Evolutionary conservation across 37 sponge, comb jelly and placozoan species (phyloP).

Genomic region (Eunapius fragilis): DNA sequence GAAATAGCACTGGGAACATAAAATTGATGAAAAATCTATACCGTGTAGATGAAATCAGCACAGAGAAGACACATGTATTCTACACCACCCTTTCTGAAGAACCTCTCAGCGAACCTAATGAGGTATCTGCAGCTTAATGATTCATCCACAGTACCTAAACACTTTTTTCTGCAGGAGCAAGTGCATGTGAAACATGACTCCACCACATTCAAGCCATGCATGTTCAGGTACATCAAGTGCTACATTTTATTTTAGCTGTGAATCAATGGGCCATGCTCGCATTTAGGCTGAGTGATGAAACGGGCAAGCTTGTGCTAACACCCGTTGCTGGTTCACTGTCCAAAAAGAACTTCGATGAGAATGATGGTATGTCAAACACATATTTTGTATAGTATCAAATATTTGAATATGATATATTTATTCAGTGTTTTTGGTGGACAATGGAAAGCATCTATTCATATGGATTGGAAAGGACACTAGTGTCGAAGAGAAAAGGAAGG

Average conservation of each 20-base stretch:
- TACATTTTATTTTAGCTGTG: no score
- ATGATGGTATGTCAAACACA: no score
- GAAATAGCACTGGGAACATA: not conserved
- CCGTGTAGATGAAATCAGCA: not conserved
- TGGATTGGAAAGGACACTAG: constrained; percentile 45
- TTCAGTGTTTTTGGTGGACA: constrained; percentile 37
- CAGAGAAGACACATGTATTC: constrained; percentile 14
- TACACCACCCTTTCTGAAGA: constrained; percentile 15
- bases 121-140: not conserved
- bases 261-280: no score
- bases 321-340: constrained; percentile 20
- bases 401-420: no score
- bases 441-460: constrained; percentile 19
- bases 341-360: constrained; percentile 22
- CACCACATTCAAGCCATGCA: not conserved
- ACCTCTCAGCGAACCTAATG: constrained; percentile 9
- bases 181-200: not conserved
- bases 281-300: constrained; percentile 62
- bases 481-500: constrained; percentile 40
- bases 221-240: not conserved
- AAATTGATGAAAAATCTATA: not conserved
- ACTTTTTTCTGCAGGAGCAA: not conserved
- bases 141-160: not conserved
- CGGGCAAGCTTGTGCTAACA: constrained; percentile 30
- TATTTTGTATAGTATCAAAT: no score